These are phyloP conservation scores for Bovichtus variegatus DNA, from an alignment of 2,797 vertebrate species.

Conservation along the genomic window DNA sequence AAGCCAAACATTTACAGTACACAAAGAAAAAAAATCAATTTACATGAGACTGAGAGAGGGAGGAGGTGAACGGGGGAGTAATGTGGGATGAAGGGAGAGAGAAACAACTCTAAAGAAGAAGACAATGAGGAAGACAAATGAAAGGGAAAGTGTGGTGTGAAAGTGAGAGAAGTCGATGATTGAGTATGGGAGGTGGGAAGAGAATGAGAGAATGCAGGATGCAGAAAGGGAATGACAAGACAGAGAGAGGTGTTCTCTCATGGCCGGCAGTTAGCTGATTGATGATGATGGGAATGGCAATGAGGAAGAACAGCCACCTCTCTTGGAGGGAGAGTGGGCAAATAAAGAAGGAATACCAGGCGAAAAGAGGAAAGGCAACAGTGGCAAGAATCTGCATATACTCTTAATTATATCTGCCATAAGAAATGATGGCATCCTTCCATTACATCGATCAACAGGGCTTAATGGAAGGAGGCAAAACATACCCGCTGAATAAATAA, in stretches of 20 bases:
- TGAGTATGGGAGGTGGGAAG: conserved; percentile 58
- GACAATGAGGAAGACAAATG: conserved; percentile 72
- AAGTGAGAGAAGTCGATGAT: conserved; percentile 71
- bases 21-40: conserved; percentile 69
- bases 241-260: conserved; percentile 70
- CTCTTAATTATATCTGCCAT: conserved; percentile 63
- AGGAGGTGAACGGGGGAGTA: neutral
- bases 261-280: conserved; percentile 75
- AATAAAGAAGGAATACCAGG: conserved; percentile 35
- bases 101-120: conserved; percentile 49
- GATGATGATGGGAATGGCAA: conserved; percentile 81
- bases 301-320: conserved; percentile 74
- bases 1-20: conserved; percentile 68
- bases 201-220: conserved; percentile 64
- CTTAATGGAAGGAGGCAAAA: conserved; percentile 45
- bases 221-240: conserved; percentile 73
- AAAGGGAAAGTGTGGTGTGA: conserved; percentile 55
- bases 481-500: conserved; percentile 38
- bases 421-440: conserved; percentile 65
- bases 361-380: conserved; percentile 13
- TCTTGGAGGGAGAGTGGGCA: conserved; percentile 39
- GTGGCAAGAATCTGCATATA: conserved; percentile 35
- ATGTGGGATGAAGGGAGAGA: conserved; percentile 22
- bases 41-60: conserved; percentile 54
- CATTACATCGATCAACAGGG: conserved; percentile 55